These are phyloP conservation scores for Drosophila baimaii DNA, from an alignment of 1,140 invertebrate genomes.

Conservation along the genomic window DNA sequence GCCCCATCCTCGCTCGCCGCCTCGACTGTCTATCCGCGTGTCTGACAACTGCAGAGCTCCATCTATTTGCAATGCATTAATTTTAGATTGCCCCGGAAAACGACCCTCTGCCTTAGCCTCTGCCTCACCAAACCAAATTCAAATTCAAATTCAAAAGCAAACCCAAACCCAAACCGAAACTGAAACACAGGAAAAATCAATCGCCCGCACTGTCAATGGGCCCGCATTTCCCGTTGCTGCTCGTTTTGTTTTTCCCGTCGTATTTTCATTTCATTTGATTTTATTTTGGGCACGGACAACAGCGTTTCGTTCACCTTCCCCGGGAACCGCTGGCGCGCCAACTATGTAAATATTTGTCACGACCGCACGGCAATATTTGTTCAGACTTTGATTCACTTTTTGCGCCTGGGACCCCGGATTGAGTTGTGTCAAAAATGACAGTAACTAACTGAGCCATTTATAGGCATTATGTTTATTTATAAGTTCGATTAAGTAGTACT, in stretches of 20 bases:
- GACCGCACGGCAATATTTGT: slow-evolving; percentile 75
- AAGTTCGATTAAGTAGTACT: not conserved
- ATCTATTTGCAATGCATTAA: slow-evolving; percentile 77
- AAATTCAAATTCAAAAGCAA: slow-evolving; percentile 41
- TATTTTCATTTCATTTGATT: slow-evolving; percentile 51
- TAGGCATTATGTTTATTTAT: slow-evolving; percentile 20
- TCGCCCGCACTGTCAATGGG: slow-evolving; percentile 79
- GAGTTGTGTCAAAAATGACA: slow-evolving; percentile 13
- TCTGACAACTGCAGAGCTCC: slow-evolving; percentile 64
- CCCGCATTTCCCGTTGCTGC: slow-evolving; percentile 72
- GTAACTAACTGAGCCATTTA: slow-evolving; percentile 10
- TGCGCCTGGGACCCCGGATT: slow-evolving; percentile 13
- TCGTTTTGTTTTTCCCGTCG: slow-evolving; percentile 37
- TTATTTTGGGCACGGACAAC: slow-evolving; percentile 44
- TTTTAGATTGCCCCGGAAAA: slow-evolving; percentile 64
- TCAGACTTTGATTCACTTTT: slow-evolving; percentile 66
- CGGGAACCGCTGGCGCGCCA: slow-evolving; percentile 49
- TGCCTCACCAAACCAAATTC: no score
- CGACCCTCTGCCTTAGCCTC: no score
- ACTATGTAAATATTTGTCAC: slow-evolving; percentile 80
- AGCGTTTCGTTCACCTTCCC: slow-evolving; percentile 66
- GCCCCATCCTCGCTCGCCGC: not conserved
- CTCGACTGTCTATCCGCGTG: slow-evolving; percentile 33
- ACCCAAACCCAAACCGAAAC: slow-evolving; percentile 39
- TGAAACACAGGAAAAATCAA: slow-evolving; percentile 79